phyloP scores from a whole-genome alignment of 2,797 vertebrate species.

The Forpus xanthops region DNA sequence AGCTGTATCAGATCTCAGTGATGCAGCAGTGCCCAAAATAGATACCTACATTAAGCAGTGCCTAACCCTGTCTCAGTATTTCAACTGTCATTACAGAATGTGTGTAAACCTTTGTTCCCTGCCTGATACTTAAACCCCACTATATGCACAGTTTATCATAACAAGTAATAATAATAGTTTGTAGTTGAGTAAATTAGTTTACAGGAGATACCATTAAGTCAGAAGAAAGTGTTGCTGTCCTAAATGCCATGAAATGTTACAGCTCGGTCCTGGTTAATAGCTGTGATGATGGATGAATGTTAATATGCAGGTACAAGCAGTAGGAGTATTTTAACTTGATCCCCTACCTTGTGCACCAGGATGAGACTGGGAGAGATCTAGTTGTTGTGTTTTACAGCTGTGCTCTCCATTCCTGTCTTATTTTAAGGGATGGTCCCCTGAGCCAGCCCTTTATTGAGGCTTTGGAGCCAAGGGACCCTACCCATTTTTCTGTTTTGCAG shows the following conservation, averaged over 20 bases:
- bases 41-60: background rate
- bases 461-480: background rate
- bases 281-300: background rate
- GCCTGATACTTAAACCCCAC: background rate
- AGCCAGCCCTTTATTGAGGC: background rate
- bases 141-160: background rate
- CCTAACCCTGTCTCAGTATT: background rate
- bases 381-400: background rate
- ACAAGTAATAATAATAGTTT: background rate
- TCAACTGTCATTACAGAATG: background rate
- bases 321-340: background rate
- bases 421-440: background rate
- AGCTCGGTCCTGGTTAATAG: background rate
- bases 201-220: background rate
- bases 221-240: background rate
- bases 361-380: background rate
- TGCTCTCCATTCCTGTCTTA: fast-evolving
- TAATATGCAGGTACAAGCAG: background rate
- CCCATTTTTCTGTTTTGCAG: background rate
- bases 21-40: background rate
- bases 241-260: background rate
- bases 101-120: background rate
- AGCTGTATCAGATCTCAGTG: background rate
- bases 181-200: background rate
- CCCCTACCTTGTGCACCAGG: background rate